A percentile compares a stretch with the other conserved stretches of the same genome.
Conservation (phyloP, 2,113 vertebrate genomes). For the Pterocles orientalis region DNA sequence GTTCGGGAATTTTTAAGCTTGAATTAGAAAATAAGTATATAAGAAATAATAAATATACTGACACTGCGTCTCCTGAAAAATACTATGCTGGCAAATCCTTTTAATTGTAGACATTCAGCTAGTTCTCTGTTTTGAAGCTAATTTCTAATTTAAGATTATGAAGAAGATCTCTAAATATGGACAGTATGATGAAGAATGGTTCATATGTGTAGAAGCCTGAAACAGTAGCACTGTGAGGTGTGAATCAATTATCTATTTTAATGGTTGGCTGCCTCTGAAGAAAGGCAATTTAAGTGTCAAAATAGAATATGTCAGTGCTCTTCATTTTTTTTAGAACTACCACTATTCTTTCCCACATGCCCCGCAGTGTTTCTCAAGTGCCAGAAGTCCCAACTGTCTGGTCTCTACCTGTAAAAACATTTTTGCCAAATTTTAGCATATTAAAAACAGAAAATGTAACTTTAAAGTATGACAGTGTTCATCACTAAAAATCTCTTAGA, state of each 20-base stretch:
- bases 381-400: not conserved
- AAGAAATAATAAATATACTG: not conserved
- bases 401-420: not conserved
- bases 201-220: not conserved
- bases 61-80: not conserved
- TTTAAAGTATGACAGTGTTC: not conserved
- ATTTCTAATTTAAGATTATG: not conserved
- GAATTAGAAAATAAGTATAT: not conserved
- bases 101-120: not conserved
- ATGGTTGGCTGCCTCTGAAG: conserved; percentile 15
- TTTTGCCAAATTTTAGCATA: not conserved
- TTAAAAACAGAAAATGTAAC: not conserved
- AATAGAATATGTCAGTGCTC: conserved; percentile 25
- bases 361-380: not conserved
- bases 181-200: not conserved
- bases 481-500: not conserved
- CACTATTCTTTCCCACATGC: not conserved
- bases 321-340: not conserved
- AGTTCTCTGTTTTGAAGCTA: not conserved
- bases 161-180: not conserved
- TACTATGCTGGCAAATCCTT: not conserved
- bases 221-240: not conserved
- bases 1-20: not conserved
- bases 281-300: conserved; percentile 34
- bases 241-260: conserved; percentile 45